These are phyloP conservation scores for Chionodraco myersi DNA, from an alignment of 2,113 vertebrate species.

Conservation along the genomic window DNA sequence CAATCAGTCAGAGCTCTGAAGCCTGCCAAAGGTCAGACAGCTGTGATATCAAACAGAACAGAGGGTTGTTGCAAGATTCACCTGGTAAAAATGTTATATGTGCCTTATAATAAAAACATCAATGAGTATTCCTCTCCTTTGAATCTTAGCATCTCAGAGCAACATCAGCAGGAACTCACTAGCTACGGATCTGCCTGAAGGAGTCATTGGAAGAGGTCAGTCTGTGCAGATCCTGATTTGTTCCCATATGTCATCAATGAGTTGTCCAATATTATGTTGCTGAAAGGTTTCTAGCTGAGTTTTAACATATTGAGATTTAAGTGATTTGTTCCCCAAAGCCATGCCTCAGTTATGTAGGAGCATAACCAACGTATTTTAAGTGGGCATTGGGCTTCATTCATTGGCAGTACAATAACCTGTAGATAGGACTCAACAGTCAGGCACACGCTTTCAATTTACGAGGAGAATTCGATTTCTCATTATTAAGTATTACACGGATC, in stretches of 20 bases:
- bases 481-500: too few relatives aligned
- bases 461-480: too few relatives aligned
- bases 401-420: too few relatives aligned
- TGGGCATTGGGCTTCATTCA: not conserved
- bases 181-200: slow-evolving; percentile 82
- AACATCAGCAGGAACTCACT: slow-evolving; percentile 71
- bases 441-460: too few relatives aligned
- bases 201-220: slow-evolving; percentile 90
- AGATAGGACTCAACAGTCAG: too few relatives aligned
- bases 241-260: not conserved
- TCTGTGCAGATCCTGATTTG: slow-evolving; percentile 7
- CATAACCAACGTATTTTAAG: not conserved
- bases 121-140: slow-evolving; percentile 1
- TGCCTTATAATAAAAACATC: not conserved
- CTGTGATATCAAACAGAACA: not conserved
- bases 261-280: not conserved
- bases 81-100: not conserved
- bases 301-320: not conserved
- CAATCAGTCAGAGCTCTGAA: slow-evolving; percentile 83
- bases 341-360: not conserved
- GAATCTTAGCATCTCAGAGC: slow-evolving; percentile 71
- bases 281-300: not conserved
- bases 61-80: slow-evolving; percentile 1
- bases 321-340: not conserved
- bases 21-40: slow-evolving; percentile 85